A percentile compares a stretch with the other conserved stretches of the same genome.
phyloP scores from a whole-genome alignment of 2,888 invertebrate species.

The Drosophila subquinaria region DNA sequence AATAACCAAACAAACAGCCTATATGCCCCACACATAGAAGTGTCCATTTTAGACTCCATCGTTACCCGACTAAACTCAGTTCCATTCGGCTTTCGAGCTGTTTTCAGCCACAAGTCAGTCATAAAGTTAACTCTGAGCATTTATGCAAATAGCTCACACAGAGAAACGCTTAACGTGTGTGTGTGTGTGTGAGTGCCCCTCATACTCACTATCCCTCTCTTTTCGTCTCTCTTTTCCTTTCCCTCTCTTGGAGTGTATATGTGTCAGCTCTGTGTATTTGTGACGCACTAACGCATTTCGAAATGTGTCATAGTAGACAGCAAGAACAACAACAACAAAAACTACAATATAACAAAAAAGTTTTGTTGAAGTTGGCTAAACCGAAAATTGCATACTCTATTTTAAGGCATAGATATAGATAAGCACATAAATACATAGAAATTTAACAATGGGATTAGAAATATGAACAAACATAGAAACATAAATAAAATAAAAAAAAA shows the following conservation, averaged over 20 bases:
- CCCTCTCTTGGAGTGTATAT: neutral
- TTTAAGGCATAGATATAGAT: no score
- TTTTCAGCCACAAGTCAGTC: slow-evolving; percentile 62
- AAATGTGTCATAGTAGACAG: slow-evolving; percentile 46
- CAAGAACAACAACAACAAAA: slow-evolving; percentile 20
- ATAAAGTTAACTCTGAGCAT: slow-evolving; percentile 65
- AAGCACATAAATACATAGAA: no score
- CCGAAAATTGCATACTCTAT: neutral
- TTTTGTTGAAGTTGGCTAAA: no score
- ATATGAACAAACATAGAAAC: no score
- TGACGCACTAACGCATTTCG: slow-evolving; percentile 30
- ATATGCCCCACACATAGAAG: neutral
- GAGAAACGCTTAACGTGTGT: slow-evolving; percentile 14
- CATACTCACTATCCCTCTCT: neutral
- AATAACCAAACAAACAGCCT: slow-evolving; percentile 40
- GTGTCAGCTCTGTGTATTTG: slow-evolving; percentile 14
- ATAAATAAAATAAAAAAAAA: no score
- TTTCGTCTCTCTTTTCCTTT: neutral
- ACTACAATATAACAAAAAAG: slow-evolving; percentile 6
- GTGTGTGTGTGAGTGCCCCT: slow-evolving; percentile 6
- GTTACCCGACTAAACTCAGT: slow-evolving; percentile 13
- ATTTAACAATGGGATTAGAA: no score
- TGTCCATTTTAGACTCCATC: slow-evolving; percentile 19
- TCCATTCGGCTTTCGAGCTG: slow-evolving; percentile 20
- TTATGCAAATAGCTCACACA: slow-evolving; percentile 61